Evolutionary conservation across 2,113 vertebrate genomes (phyloP), one percentile per base, ranked within the genome.

Genomic region (Corydoras maculifer): DNA sequence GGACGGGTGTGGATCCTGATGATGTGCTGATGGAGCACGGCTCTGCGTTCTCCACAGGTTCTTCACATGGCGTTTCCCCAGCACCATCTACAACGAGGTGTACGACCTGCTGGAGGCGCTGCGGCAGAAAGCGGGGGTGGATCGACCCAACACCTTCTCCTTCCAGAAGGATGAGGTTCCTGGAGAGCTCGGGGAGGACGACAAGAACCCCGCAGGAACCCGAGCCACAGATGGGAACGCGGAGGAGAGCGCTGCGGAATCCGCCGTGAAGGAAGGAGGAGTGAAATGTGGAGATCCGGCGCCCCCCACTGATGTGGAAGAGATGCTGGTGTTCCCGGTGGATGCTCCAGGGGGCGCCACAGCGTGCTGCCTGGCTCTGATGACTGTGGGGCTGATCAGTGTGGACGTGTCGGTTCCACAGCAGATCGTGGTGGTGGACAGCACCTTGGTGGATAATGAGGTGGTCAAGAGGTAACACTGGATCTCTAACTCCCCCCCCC

Each of bases 11-110:
- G 2, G 18, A 25, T 25, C 18, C 18, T 25, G 18, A 25, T 2
- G 18, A 25, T 25, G 18, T 25, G 18, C 18, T 25, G 18, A 25
- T 25, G 18, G 18, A 25, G 18, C 18, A 25, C 18, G 18, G 18
- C 18, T 25, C 18, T 25, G 2, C 18, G 3, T 67, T 54, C 3
- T 58, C 30, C 5, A 4, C 80, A 99, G 97, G 84, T 87, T 91
- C 55, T 98, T 99, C 53, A 90, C 91, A 0, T 98, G 94, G 93
- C 88, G 96, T 0, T 95, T 97, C 80, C 96, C 96, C 2, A 88
- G 84, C 62, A 83, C 85, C 0, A 68, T 93, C 29, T 94, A 89
- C 81, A 91, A 91, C 0, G 95, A 99, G 8, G 85, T 91, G 0
- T 93, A 90, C 78, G 86, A 88, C 80, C 95, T 95, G 82, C 62